Evolutionary conservation across 2,888 invertebrate species (phyloP).

Genomic region (Terebella lapidaria): DNA sequence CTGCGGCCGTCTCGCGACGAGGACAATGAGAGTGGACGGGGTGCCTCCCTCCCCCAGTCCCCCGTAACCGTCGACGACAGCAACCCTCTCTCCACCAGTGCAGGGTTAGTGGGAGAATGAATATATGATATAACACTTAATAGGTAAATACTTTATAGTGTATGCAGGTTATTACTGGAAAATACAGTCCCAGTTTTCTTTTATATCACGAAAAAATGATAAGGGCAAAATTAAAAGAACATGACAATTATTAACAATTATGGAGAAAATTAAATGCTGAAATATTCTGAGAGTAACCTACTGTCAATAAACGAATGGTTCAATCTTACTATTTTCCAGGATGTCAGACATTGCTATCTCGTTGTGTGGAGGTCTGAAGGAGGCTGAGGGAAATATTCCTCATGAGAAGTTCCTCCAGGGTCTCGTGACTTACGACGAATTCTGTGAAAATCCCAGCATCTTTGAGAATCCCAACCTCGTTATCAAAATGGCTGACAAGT

Average conservation of each 20-base stretch:
- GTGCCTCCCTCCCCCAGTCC: conserved; percentile 89
- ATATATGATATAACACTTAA: background rate
- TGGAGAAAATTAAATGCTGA: no score
- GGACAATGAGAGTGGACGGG: conserved; percentile 94
- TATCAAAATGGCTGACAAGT: conserved; percentile 77
- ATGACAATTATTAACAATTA: no score
- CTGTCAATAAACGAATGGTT: background rate
- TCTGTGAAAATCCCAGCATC: conserved; percentile 65
- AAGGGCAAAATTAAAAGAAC: background rate
- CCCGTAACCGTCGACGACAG: conserved; percentile 66
- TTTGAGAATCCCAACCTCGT: conserved; percentile 75
- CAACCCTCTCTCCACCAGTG: background rate
- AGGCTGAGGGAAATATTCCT: conserved; percentile 53
- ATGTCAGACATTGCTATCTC: conserved; percentile 59
- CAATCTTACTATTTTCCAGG: conserved; percentile 2
- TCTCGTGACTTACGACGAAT: conserved; percentile 62
- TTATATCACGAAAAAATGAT: no score
- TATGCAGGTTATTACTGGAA: background rate
- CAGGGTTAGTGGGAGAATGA: background rate
- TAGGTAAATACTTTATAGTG: background rate
- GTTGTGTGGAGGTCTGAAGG: conserved; percentile 66
- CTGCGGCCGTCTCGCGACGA: no score
- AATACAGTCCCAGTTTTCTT: no score
- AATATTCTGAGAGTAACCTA: background rate
- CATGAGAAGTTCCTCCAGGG: conserved; percentile 64